phyloP scores from a whole-genome alignment of 2,888 invertebrate genomes.

The Stenurella melanura region DNA sequence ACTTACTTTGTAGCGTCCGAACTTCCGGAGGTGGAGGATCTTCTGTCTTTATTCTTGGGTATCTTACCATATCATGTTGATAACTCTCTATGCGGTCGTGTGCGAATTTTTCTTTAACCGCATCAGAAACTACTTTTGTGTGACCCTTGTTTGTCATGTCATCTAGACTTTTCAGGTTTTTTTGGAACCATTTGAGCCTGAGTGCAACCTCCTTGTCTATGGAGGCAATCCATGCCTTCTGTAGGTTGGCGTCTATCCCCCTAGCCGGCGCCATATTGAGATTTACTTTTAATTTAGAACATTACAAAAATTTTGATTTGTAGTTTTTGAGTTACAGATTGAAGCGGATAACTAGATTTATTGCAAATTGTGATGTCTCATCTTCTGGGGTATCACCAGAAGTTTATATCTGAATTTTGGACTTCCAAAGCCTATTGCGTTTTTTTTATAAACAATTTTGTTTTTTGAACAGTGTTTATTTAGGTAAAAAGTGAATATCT shows the following conservation, averaged over 20 bases:
- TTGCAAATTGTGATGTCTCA: background rate
- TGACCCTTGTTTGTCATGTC: conserved; percentile 63
- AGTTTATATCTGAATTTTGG: too few species aligned
- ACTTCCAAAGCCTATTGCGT: too few species aligned
- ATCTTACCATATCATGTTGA: conserved; percentile 58
- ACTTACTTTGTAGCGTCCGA: conserved; percentile 41
- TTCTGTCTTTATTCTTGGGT: conserved; percentile 52
- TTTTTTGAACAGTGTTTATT: too few species aligned
- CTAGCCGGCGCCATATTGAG: conserved; percentile 31
- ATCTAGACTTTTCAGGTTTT: conserved; percentile 67
- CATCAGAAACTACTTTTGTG: conserved; percentile 62
- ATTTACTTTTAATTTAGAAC: conserved; percentile 6
- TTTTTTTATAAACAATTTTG: too few species aligned
- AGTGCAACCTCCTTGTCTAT: conserved; percentile 68
- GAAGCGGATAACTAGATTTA: background rate
- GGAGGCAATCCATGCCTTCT: conserved; percentile 58
- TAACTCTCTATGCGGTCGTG: conserved; percentile 57
- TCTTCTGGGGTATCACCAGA: too few species aligned
- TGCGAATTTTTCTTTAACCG: conserved; percentile 59
- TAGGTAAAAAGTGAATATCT: too few species aligned
- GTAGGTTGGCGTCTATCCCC: conserved; percentile 48
- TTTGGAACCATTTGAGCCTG: conserved; percentile 70
- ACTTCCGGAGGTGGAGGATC: conserved; percentile 54
- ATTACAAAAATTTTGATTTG: background rate
- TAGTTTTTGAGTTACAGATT: background rate